These are phyloP conservation scores for Actenoides hombroni DNA, from an alignment of 2,113 vertebrate genomes.

Conservation along the genomic window DNA sequence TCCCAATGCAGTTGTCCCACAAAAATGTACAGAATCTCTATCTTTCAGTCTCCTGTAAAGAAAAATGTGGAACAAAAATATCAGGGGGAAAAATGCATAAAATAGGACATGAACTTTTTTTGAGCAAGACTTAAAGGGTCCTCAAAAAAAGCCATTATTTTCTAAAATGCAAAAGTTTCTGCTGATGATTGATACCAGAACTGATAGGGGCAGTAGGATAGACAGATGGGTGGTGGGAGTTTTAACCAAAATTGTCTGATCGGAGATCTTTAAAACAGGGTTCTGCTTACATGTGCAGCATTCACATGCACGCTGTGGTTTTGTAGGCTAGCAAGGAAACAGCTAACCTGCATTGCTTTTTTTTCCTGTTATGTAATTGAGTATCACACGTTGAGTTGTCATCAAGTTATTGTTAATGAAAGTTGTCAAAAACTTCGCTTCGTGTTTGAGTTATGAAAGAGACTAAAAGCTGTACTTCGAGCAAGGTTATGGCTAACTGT, in stretches of 20 bases:
- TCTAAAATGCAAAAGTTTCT: background rate
- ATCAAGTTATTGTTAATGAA: background rate
- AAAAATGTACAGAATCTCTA: conserved; percentile 29
- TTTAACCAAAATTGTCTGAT: background rate
- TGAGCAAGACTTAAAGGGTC: background rate
- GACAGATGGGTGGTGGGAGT: background rate
- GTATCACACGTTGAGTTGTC: background rate
- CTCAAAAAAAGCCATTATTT: background rate
- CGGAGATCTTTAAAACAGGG: background rate
- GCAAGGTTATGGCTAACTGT: background rate
- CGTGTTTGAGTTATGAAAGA: background rate
- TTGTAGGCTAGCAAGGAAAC: background rate
- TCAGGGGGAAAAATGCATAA: background rate
- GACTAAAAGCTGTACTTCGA: background rate
- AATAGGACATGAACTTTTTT: background rate
- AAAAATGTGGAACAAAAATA: background rate
- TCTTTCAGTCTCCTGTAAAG: background rate
- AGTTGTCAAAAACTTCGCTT: background rate
- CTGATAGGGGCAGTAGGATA: background rate
- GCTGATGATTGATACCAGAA: background rate
- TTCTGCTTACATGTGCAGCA: background rate
- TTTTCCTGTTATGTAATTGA: background rate
- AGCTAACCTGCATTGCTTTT: background rate
- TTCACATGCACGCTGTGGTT: accelerated
- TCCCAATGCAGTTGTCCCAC: background rate